These are phyloP conservation scores for Pelmatolapia mariae DNA, from an alignment of 2,113 vertebrate species.

Conservation along the genomic window DNA sequence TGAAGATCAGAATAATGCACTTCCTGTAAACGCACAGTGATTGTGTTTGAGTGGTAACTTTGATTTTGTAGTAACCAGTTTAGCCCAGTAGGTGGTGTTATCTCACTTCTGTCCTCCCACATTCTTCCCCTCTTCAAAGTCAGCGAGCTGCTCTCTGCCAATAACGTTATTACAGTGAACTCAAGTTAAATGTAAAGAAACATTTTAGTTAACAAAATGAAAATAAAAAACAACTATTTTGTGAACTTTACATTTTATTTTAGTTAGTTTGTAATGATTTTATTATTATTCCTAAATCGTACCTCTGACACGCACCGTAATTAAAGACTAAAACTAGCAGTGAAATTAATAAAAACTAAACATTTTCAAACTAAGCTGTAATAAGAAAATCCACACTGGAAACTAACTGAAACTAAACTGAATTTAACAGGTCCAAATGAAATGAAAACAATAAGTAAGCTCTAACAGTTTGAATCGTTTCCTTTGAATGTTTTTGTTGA, in stretches of 20 bases:
- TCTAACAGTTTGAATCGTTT: background rate
- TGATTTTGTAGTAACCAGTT: background rate
- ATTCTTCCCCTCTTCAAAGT: background rate
- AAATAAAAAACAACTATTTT: background rate
- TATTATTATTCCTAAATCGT: background rate
- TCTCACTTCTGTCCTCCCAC: background rate
- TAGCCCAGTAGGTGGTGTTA: constrained; percentile 31
- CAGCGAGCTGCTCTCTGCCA: background rate
- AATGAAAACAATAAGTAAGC: background rate
- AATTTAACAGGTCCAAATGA: background rate
- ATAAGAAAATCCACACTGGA: background rate
- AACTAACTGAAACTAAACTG: background rate
- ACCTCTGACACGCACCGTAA: fast-evolving
- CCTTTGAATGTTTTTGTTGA: background rate
- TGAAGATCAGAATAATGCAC: background rate
- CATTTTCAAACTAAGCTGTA: background rate
- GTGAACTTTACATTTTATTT: background rate
- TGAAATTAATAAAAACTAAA: background rate
- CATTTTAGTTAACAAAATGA: background rate
- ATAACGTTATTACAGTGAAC: background rate
- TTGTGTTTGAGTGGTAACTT: background rate
- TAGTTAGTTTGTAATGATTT: fast-evolving
- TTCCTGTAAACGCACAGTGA: background rate
- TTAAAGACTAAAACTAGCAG: background rate
- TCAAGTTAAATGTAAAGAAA: background rate